phyloP scores from a whole-genome alignment of 2,113 vertebrate genomes.

The Melierax canorus region DNA sequence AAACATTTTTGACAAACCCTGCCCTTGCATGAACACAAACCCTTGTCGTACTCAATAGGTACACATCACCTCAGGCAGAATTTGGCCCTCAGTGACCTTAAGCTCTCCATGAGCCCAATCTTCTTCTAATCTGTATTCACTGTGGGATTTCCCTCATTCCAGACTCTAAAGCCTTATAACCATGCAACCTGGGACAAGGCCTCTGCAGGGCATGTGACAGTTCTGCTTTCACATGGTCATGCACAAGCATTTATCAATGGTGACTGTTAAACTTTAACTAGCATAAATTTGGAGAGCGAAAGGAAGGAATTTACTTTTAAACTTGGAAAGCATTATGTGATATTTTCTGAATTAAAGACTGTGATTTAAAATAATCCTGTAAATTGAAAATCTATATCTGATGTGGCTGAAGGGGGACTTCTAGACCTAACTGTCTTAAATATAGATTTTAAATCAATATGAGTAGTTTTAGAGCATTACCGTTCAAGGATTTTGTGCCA shows the following conservation, averaged over 20 bases:
- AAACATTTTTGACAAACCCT: background rate
- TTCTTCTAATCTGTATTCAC: background rate
- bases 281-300: background rate
- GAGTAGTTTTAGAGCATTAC: constrained; percentile 39
- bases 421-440: constrained; percentile 41
- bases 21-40: background rate
- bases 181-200: background rate
- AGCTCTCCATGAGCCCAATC: background rate
- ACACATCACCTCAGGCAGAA: background rate
- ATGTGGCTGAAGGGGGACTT: constrained; percentile 25
- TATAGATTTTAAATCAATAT: constrained; percentile 62
- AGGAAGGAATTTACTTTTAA: constrained; percentile 20
- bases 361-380: constrained; percentile 20
- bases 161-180: background rate
- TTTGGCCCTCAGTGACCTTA: background rate
- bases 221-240: background rate
- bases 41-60: background rate
- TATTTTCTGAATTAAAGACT: constrained; percentile 51
- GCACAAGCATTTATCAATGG: background rate
- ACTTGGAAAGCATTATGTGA: background rate
- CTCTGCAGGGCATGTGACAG: background rate
- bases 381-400: constrained; percentile 65
- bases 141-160: background rate
- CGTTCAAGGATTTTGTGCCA: constrained; percentile 54
- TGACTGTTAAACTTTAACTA: background rate